Evolutionary conservation across 2,888 invertebrate species (phyloP), one percentile per base, ranked within the genome.

Genomic region (Drosophila nr. perissopoda): DNA sequence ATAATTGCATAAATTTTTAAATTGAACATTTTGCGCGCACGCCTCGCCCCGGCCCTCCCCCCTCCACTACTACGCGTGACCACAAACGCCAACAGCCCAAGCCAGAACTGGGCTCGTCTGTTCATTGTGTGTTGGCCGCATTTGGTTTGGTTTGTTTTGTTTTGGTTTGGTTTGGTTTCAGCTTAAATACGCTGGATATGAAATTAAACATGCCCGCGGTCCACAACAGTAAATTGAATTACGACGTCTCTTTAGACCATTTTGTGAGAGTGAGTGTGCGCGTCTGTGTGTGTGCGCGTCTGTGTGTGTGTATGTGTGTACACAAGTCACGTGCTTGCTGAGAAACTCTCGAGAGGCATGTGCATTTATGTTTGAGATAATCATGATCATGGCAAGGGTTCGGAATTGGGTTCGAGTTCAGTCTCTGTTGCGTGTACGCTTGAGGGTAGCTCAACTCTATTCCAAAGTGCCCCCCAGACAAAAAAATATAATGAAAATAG

Each of bases 1-100:
- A 88, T 92, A 92, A 92, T 92, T 92, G 91, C 92, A 92, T 92
- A 86, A 92, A 92, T 92, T 91, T 92, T 92, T 92, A 89, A 92
- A 87, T 61, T 73, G 85, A 87, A 81, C 82, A 79, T 81, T 85
- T 78, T 83, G 80, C 75, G 70, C 61, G 66, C 57, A 68, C 68
- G 46, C 65, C 66, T 53, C 61, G 42, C 36, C 33, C 13, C 40
- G 16, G 16, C 58, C 38, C 16, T 25, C 27, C 13, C 53, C n/a
- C 27, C 61, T 25, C 64, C 63, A 34, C 18, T 1, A 10, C 16
- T 48, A 11, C 36, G 48, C 27, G 27, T 79, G 76, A 75, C 76
- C 76, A 34, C 51, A 70, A 46, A 65, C 53, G 61, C 53, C 63
- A 13, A 29, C 13, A 71, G 25, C 49, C 54, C 51, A 51, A 67